A percentile compares a stretch with the other conserved stretches of the same genome.
These are phyloP conservation scores for Deroplatys truncata DNA, from an alignment of 2,888 invertebrate species.

Conservation along the genomic window DNA sequence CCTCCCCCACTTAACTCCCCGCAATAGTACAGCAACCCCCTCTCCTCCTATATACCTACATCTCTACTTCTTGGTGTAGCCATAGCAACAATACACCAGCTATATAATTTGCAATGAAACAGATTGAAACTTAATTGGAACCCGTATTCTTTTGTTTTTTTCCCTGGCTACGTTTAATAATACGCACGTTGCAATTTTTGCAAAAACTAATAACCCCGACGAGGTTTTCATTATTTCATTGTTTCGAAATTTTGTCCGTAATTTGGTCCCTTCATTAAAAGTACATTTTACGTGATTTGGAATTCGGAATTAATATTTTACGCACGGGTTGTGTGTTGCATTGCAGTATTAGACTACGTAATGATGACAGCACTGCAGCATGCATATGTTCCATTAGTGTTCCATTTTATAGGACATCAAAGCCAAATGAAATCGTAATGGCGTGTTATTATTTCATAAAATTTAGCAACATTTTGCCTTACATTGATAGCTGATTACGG, in stretches of 20 bases:
- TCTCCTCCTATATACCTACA: not conserved
- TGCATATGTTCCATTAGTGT: not conserved
- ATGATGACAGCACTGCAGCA: not conserved
- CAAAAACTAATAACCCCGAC: slow-evolving; percentile 1
- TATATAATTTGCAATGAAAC: not conserved
- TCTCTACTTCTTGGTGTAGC: not conserved
- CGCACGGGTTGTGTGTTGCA: not conserved
- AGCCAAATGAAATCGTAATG: not conserved
- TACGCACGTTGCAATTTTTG: not conserved
- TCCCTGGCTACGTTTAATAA: not conserved
- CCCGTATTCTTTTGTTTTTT: not conserved
- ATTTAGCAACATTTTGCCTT: not conserved
- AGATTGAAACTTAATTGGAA: not conserved
- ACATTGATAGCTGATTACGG: not conserved
- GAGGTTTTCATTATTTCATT: not conserved
- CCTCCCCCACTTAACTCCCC: not conserved
- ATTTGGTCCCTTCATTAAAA: not conserved
- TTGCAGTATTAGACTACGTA: not conserved
- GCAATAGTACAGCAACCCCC: not conserved
- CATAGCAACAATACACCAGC: not conserved
- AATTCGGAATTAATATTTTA: not conserved
- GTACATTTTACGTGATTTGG: not conserved
- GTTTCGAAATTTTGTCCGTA: not conserved
- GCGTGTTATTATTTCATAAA: not conserved
- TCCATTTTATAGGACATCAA: not conserved